A percentile compares a stretch with the other conserved stretches of the same genome.
These are phyloP conservation scores for Pseudomyrmex concolor DNA, from an alignment of 1,140 invertebrate genomes.

Conservation along the genomic window DNA sequence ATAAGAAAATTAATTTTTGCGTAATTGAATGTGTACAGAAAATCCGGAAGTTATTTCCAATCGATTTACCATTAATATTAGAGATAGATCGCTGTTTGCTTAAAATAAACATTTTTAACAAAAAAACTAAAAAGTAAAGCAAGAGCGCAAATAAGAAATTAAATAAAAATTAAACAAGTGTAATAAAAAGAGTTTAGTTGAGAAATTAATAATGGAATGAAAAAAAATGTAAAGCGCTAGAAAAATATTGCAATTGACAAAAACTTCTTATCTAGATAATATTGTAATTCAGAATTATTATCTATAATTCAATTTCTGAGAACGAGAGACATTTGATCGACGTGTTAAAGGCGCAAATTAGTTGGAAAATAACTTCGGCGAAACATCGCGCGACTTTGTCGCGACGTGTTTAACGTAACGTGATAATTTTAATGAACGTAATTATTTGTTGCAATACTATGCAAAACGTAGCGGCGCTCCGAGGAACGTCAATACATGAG, in stretches of 20 bases:
- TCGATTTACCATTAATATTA: too few species aligned
- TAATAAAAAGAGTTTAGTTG: too few species aligned
- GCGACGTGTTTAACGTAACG: not conserved
- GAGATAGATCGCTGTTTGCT: too few species aligned
- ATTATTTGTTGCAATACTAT: slow-evolving; percentile 17
- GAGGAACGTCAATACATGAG: slow-evolving; percentile 22
- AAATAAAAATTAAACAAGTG: too few species aligned
- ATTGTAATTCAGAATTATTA: slow-evolving; percentile 11
- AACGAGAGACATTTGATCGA: not conserved
- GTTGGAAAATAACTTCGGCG: slow-evolving; percentile 27
- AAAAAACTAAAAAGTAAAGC: too few species aligned
- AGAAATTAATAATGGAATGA: too few species aligned
- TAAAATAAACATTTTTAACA: too few species aligned
- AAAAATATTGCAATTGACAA: too few species aligned
- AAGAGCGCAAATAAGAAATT: too few species aligned
- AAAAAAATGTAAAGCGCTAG: too few species aligned
- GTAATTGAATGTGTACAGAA: not conserved
- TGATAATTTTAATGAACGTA: slow-evolving; percentile 45
- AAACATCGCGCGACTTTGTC: not conserved
- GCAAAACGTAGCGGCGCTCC: not conserved
- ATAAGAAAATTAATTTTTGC: slow-evolving; percentile 6
- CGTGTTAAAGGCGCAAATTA: not conserved
- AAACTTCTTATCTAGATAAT: not conserved
- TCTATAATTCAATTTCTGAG: not conserved
- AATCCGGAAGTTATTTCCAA: too few species aligned